Evolutionary conservation across 2,888 invertebrate species (phyloP).

Genomic region (Eugnorisma glareosa): DNA sequence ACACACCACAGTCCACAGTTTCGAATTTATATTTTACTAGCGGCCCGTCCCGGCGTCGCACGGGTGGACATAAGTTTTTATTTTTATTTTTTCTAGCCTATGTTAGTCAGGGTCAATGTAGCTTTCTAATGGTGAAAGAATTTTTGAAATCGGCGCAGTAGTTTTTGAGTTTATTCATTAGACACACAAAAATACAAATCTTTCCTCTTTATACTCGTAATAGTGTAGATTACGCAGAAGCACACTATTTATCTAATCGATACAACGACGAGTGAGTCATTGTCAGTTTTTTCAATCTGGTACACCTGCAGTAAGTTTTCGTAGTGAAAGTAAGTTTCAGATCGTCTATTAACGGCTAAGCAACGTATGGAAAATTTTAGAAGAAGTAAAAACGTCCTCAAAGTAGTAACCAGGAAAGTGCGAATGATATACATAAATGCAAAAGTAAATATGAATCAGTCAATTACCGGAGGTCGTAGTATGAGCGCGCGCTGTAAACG

Average conservation of each 20-base stretch:
- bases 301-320: neutral
- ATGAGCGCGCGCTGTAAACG: too few relatives aligned
- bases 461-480: neutral
- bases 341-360: neutral
- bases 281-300: neutral
- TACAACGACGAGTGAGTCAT: neutral
- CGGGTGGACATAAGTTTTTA: too few relatives aligned
- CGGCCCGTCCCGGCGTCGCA: too few relatives aligned
- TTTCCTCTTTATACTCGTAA: too few relatives aligned
- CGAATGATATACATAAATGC: neutral
- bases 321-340: neutral
- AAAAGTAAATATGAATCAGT: neutral
- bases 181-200: too few relatives aligned
- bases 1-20: neutral
- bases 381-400: neutral
- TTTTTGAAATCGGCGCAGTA: too few relatives aligned
- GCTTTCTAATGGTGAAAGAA: too few relatives aligned
- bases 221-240: neutral
- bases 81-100: too few relatives aligned
- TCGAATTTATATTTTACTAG: neutral
- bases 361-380: neutral
- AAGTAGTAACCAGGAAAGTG: neutral
- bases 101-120: too few relatives aligned
- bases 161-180: too few relatives aligned
- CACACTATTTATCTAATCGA: constrained; percentile 12